These are phyloP conservation scores for Rattus norvegicus DNA, from an alignment of 2,113 vertebrate species.

Conservation along the genomic window GRCr8 NC_086023.1:117243001-117243500, in stretches of 20 bases:
- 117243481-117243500: neutral
- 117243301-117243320: neutral
- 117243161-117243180: neutral
- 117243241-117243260: neutral
- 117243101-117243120: neutral
- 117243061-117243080: neutral
- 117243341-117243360: neutral
- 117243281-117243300: neutral
- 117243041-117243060: neutral
- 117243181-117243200: neutral
- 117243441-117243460: neutral
- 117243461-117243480: neutral
- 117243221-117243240: neutral
- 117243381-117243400: constrained; percentile 1
- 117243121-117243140: neutral
- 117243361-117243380: neutral
- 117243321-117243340: neutral
- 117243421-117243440: constrained; percentile 19
- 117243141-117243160: neutral
- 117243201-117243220: neutral
- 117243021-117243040: neutral
- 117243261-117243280: neutral
- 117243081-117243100: neutral
- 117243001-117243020: neutral
- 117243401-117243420: neutral